These are phyloP conservation scores for Microchirus variegatus DNA, from an alignment of 2,797 vertebrate species.

Conservation along the genomic window DNA sequence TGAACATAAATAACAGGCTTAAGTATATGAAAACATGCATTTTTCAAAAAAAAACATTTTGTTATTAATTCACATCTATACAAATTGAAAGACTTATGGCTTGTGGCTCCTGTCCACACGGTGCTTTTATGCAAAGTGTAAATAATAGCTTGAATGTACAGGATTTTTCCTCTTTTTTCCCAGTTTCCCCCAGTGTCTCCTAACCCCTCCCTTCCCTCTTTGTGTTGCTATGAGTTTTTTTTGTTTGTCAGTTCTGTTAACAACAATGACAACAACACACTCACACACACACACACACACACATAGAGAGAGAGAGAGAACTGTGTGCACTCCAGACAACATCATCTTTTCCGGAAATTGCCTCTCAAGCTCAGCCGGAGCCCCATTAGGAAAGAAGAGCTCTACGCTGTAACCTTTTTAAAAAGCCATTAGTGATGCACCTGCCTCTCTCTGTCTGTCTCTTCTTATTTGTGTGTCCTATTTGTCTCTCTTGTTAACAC, in stretches of 20 bases:
- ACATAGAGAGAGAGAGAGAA: slow-evolving; percentile 47
- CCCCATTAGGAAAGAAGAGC: slow-evolving; percentile 82
- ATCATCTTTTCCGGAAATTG: slow-evolving; percentile 83
- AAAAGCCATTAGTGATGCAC: slow-evolving; percentile 84
- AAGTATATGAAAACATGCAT: too few relatives aligned
- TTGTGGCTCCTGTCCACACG: too few relatives aligned
- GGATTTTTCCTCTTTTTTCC: too few relatives aligned
- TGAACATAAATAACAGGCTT: too few relatives aligned
- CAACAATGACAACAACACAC: slow-evolving; percentile 25
- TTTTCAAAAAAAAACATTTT: too few relatives aligned
- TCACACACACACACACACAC: slow-evolving; percentile 26
- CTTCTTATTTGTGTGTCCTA: slow-evolving; percentile 64
- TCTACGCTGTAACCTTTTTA: slow-evolving; percentile 83
- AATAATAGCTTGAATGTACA: too few relatives aligned
- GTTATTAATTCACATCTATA: too few relatives aligned
- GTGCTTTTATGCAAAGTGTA: too few relatives aligned
- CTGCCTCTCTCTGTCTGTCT: slow-evolving; percentile 67
- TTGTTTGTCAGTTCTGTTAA: slow-evolving; percentile 70
- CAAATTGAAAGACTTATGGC: too few relatives aligned
- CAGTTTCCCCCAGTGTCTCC: slow-evolving; percentile 41
- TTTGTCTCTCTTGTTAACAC: slow-evolving; percentile 78
- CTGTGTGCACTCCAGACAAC: slow-evolving; percentile 74
- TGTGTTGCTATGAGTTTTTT: slow-evolving; percentile 66
- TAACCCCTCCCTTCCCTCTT: slow-evolving; percentile 45
- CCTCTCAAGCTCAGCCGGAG: slow-evolving; percentile 81